Evolutionary conservation across 2,113 vertebrate species (phyloP).

Genomic region (Paramormyrops kingsleyae): DNA sequence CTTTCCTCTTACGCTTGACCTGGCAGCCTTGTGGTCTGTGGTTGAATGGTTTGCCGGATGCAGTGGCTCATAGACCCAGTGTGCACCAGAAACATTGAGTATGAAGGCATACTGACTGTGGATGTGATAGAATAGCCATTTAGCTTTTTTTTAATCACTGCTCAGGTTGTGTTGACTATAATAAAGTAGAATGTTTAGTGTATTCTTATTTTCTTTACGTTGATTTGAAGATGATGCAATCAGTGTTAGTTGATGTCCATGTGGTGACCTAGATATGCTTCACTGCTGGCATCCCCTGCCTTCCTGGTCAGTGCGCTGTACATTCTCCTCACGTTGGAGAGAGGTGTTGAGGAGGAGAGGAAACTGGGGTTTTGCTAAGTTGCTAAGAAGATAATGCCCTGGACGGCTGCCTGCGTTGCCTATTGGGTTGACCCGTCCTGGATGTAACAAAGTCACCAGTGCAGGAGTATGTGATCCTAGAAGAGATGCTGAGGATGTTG

Average conservation of each 20-base stretch:
- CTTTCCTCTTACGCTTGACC: not conserved
- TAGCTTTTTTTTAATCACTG: conserved; percentile 20
- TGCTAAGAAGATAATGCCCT: not conserved
- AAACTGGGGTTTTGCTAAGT: not conserved
- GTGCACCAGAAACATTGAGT: conserved; percentile 40
- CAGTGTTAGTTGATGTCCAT: not conserved
- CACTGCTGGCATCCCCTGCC: not conserved
- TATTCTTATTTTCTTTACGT: conserved; percentile 38
- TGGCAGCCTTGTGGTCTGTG: not conserved
- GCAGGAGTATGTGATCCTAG: conserved; percentile 33
- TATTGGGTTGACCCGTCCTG: not conserved
- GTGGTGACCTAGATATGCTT: not conserved
- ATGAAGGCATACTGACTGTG: not conserved
- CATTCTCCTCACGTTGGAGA: not conserved
- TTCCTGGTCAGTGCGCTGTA: not conserved
- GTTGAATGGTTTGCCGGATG: not conserved
- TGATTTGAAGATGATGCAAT: conserved; percentile 21
- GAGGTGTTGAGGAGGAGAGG: not conserved
- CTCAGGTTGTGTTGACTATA: conserved; percentile 34
- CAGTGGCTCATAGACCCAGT: conserved; percentile 23
- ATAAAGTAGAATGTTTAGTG: conserved; percentile 39
- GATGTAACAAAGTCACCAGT: conserved; percentile 24
- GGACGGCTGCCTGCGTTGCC: not conserved
- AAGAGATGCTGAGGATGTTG: not conserved
- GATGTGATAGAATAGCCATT: conserved; percentile 33